Conservation (phyloP, 1,140 invertebrate genomes). For the Leptopilina clavipes region DNA sequence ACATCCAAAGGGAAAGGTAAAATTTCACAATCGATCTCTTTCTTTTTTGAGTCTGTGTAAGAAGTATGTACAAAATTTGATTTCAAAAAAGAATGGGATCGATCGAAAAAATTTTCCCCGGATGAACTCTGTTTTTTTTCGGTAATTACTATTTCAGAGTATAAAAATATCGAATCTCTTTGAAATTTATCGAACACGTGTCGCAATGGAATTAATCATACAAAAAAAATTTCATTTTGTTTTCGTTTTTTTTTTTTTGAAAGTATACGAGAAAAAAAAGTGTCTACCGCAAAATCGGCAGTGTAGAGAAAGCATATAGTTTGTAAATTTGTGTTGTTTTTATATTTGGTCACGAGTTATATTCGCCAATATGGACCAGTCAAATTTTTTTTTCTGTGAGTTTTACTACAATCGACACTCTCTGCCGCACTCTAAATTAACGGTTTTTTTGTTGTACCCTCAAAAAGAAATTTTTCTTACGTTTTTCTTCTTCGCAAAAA, state of each 20-base stretch:
- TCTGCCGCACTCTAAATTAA: not conserved
- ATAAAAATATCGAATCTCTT: slow-evolving; percentile 14
- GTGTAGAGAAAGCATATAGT: slow-evolving; percentile 23
- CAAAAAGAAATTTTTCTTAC: not conserved
- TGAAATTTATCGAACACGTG: not conserved
- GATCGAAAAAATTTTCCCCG: not conserved
- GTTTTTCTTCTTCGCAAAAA: no score
- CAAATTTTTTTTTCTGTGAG: not conserved
- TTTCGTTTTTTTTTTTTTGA: not conserved
- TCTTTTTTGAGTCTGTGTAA: no score
- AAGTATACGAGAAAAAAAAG: not conserved
- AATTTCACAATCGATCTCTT: not conserved
- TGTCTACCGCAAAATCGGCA: slow-evolving; percentile 23
- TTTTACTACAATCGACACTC: slow-evolving; percentile 29
- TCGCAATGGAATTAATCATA: not conserved
- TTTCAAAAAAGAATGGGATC: not conserved
- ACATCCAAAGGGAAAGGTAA: not conserved
- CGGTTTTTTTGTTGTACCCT: not conserved
- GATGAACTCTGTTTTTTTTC: not conserved
- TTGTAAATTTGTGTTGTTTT: slow-evolving; percentile 15
- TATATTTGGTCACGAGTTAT: slow-evolving; percentile 24
- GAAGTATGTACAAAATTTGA: slow-evolving; percentile 6
- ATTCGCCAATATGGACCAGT: not conserved
- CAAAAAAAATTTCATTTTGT: not conserved
- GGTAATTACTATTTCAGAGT: not conserved